Conservation (phyloP, 2,113 vertebrate species). For the Xiphophorus couchianus region DNA sequence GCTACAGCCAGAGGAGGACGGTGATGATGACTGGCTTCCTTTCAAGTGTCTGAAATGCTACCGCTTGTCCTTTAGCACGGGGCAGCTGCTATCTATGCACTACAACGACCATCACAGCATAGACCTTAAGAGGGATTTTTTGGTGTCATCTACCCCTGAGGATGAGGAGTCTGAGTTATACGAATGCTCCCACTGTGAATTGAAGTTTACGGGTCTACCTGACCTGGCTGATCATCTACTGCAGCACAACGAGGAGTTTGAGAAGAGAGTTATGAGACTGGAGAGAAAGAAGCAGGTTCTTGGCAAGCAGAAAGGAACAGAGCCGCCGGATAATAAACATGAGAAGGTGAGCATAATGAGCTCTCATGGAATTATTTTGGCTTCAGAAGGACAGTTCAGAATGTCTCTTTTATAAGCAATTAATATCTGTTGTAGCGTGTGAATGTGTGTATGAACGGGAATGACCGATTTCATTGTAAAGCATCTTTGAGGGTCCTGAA, state of each 20-base stretch:
- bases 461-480: too few species aligned
- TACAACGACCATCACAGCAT: constrained; percentile 94
- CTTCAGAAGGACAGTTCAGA: background rate
- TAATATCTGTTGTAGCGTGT: too few species aligned
- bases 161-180: constrained; percentile 83
- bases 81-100: constrained; percentile 92
- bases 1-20: constrained; percentile 81
- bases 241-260: constrained; percentile 94
- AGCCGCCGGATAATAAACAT: constrained; percentile 85
- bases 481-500: too few species aligned
- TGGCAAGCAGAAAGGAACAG: constrained; percentile 88
- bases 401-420: background rate
- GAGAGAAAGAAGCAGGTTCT: constrained; percentile 91
- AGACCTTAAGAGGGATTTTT: constrained; percentile 94
- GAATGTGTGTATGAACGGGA: too few species aligned
- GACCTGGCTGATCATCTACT: constrained; percentile 90
- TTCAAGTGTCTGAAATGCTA: constrained; percentile 96
- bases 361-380: background rate
- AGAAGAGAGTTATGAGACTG: constrained; percentile 91
- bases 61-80: constrained; percentile 90
- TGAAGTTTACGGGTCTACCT: constrained; percentile 86
- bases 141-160: constrained; percentile 79
- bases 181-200: constrained; percentile 95
- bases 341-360: constrained; percentile 84
- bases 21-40: constrained; percentile 88